phyloP scores from a whole-genome alignment of 2,888 invertebrate genomes.

The Harmothoe impar region DNA sequence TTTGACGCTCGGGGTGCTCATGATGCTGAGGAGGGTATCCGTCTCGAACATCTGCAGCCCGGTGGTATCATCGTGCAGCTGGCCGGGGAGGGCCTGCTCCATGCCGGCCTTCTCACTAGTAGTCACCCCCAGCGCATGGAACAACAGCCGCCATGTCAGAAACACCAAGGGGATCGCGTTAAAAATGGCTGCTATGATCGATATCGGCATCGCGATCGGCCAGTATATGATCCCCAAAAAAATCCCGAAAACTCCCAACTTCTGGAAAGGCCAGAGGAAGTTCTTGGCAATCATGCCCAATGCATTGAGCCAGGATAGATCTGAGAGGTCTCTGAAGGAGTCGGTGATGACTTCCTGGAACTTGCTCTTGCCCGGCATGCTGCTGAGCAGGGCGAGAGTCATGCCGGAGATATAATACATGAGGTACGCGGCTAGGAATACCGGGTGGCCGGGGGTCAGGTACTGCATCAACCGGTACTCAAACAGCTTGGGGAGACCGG shows the following conservation, averaged over 20 bases:
- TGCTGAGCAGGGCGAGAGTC: conserved; percentile 74
- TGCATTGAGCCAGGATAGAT: conserved; percentile 76
- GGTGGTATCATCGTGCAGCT: not conserved
- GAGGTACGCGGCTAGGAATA: conserved; percentile 77
- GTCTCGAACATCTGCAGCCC: conserved; percentile 64
- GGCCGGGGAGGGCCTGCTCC: conserved; percentile 55
- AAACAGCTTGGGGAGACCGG: conserved; percentile 71
- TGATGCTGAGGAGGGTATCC: conserved; percentile 53
- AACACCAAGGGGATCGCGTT: conserved; percentile 80
- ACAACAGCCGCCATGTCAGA: conserved; percentile 77
- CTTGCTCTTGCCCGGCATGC: conserved; percentile 72
- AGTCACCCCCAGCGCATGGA: conserved; percentile 51
- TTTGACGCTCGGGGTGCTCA: not conserved
- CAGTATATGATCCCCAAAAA: conserved; percentile 76
- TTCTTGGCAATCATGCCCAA: conserved; percentile 76
- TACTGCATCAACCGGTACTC: conserved; percentile 71
- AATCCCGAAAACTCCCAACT: conserved; percentile 78
- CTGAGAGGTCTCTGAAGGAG: conserved; percentile 78
- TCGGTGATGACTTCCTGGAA: conserved; percentile 76
- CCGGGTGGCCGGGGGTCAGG: conserved; percentile 76
- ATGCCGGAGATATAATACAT: conserved; percentile 77
- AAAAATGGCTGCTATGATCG: conserved; percentile 73
- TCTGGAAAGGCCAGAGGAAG: conserved; percentile 78
- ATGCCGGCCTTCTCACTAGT: not conserved
- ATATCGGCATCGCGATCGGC: conserved; percentile 75